phyloP scores from a whole-genome alignment of 2,888 invertebrate genomes.

The Dugesia japonica region DNA sequence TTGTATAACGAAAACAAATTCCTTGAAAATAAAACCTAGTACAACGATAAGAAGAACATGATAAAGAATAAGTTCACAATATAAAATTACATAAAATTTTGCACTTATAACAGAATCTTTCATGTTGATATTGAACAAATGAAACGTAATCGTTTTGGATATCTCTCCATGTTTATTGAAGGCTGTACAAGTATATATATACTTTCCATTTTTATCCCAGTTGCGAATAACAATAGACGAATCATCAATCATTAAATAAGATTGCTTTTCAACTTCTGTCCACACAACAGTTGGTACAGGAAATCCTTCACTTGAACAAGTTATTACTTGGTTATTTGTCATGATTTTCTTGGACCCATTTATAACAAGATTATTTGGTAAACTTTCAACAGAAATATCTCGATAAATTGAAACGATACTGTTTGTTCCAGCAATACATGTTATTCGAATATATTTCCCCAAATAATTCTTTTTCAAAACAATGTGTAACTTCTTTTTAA shows the following conservation, averaged over 20 bases:
- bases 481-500: not conserved
- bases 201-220: conserved; percentile 7
- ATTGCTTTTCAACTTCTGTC: not conserved
- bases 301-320: not conserved
- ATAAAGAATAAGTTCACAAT: not conserved
- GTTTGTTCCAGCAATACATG: not conserved
- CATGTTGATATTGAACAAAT: not conserved
- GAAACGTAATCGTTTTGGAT: not conserved
- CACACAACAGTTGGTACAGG: not conserved
- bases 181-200: not conserved
- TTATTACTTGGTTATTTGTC: not conserved
- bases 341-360: not conserved
- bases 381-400: conserved; percentile 7
- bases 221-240: not conserved
- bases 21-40: no score
- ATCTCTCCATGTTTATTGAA: not conserved
- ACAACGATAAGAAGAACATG: no score
- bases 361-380: not conserved
- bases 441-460: not conserved
- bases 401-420: not conserved
- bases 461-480: not conserved
- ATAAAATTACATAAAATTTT: not conserved
- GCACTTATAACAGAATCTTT: not conserved
- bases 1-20: no score
- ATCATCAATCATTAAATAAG: not conserved